A percentile compares a stretch with the other conserved stretches of the same genome.
phyloP scores from a whole-genome alignment of 2,797 vertebrate genomes.

The Liparis tanakae region DNA sequence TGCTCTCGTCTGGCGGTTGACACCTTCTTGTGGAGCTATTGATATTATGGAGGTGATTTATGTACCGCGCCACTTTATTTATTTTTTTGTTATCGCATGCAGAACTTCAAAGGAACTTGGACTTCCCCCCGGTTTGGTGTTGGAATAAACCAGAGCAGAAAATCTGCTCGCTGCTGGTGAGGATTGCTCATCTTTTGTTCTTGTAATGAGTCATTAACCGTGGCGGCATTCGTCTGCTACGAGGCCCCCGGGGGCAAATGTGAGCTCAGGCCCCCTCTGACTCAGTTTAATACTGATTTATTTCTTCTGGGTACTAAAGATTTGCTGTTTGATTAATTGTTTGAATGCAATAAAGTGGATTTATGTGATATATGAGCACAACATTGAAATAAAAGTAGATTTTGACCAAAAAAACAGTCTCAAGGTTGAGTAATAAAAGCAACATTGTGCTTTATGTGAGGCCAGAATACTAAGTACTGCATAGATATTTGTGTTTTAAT shows the following conservation, averaged over 20 bases:
- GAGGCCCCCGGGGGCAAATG: background rate
- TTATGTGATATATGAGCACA: background rate
- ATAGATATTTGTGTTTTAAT: too few species aligned
- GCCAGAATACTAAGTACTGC: too few species aligned
- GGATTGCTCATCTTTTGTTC: background rate
- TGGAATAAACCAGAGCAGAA: background rate
- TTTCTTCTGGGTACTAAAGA: background rate
- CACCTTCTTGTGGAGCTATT: background rate
- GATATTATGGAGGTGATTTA: background rate
- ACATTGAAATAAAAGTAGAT: background rate
- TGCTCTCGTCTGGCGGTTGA: background rate
- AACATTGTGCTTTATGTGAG: too few species aligned
- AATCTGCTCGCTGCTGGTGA: background rate
- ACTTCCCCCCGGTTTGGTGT: background rate
- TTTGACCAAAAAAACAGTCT: too few species aligned
- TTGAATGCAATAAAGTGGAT: background rate
- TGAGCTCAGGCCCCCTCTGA: background rate
- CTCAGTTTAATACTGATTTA: background rate
- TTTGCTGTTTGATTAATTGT: background rate
- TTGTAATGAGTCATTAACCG: background rate
- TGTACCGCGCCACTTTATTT: too few species aligned
- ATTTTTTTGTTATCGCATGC: background rate
- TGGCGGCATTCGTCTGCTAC: background rate
- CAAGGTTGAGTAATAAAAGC: too few species aligned
- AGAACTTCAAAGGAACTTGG: background rate